Conservation (phyloP, 2,888 invertebrate species). For the Lypha dubia region DNA sequence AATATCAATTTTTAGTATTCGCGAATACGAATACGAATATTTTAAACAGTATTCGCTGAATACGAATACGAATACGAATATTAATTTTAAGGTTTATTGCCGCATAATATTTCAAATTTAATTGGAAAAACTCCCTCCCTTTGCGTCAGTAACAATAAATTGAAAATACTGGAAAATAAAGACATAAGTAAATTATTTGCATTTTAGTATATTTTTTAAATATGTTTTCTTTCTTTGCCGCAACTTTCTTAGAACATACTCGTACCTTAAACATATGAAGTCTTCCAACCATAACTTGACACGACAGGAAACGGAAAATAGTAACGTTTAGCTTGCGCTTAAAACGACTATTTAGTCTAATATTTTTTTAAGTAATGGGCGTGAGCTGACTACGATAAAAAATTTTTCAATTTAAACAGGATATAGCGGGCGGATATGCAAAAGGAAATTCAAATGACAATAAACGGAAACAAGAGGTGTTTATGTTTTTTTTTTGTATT, state of each 20-base stretch:
- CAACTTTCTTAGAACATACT: neutral
- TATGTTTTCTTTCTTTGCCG: no score
- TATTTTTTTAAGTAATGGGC: constrained; percentile 14
- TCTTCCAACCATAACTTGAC: neutral
- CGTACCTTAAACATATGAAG: neutral
- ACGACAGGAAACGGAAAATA: constrained; percentile 48
- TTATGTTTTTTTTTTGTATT: constrained; percentile 44
- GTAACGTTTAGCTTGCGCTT: constrained; percentile 9
- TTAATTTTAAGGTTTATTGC: no score
- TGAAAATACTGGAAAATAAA: no score
- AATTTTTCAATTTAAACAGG: constrained; percentile 31
- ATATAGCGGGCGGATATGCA: constrained; percentile 55
- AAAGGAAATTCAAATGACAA: constrained; percentile 62
- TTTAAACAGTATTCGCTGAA: no score
- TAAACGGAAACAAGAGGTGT: constrained; percentile 69
- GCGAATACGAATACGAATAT: no score
- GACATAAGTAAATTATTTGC: no score
- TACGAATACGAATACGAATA: no score
- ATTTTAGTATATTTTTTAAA: no score
- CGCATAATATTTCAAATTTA: no score
- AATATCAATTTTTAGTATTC: no score
- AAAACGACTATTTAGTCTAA: neutral
- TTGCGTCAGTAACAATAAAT: no score
- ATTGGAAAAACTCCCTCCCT: no score
- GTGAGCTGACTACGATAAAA: constrained; percentile 6